Base-by-base conservation (phyloP, 2,113 vertebrate genomes). In the Hiodon alosoides region DNA sequence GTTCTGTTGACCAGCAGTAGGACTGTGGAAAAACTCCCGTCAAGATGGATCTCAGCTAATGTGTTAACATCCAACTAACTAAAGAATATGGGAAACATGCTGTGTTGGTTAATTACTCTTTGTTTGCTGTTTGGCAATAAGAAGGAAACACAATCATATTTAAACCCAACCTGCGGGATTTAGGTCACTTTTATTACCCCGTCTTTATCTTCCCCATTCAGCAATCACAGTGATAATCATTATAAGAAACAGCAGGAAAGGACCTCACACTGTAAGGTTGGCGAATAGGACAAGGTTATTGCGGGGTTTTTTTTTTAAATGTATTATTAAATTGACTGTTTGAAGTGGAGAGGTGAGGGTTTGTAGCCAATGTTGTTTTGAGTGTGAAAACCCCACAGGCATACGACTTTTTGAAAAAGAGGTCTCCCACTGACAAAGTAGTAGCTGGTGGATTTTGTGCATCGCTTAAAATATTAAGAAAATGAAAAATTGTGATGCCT, bases 211-310 rank as follows among this genome's bases (percentile, higher is more conserved):
- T 7, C 64, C 8, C 73, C 64, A 58, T 67, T 14, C 17, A 50
- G 55, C 64, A 65, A 65, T 47, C 17, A 31, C 50, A 73, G 65
- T 65, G 53, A 61, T 7, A 57, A 59, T 74, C 31, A 74, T 59
- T 67, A 67, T 67, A 50, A 14, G 57, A 67, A 11, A 8, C 31
- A 48, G 64, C 54, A 57, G 8, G 47, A 67, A 67, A 48, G 14
- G 31, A 58, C 67, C 52, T 69, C 50, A 8, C 4, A n/a, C 67
- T 54, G 50, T 17, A 69, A 53, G 48, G 51, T n/a, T n/a, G 67
- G 52, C 10, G 48, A 51, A n/a, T 2, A 7, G 67, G 67, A 8
- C 52, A 53, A 53, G 14, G 16, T 52, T 16, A 53, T 16, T 16
- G n/a, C 67, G 5, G 51, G 52, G 50, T 50, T 66, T 17, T 66